Percentiles rank a stretch among this genome's conserved stretches.
Conservation (phyloP, 2,797 vertebrate species). For the Tragopan temminckii region DNA sequence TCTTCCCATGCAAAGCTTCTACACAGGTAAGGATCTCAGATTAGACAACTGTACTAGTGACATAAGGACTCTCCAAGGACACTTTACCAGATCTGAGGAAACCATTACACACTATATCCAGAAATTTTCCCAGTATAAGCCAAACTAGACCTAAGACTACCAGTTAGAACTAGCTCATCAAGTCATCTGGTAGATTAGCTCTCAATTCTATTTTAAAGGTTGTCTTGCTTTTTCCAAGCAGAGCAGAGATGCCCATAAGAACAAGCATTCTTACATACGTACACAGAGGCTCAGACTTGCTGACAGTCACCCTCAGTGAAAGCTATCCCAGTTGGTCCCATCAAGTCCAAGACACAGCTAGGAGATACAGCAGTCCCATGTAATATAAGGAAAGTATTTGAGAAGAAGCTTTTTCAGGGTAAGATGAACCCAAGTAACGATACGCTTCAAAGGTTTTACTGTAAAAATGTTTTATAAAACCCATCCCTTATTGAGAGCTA, state of each 20-base stretch:
- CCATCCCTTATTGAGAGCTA: conserved; percentile 59
- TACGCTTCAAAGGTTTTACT: conserved; percentile 40
- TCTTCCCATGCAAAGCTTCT: neutral
- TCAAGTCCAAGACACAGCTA: neutral
- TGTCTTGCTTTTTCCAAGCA: neutral
- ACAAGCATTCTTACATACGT: neutral
- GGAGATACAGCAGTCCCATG: neutral
- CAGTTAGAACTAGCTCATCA: neutral
- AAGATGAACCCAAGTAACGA: conserved; percentile 31
- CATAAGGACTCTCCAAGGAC: neutral
- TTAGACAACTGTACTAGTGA: neutral
- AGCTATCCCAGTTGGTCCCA: neutral
- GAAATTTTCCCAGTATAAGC: neutral
- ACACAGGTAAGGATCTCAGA: neutral
- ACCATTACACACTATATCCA: neutral
- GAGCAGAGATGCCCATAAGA: neutral
- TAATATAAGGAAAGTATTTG: neutral
- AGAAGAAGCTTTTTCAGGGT: conserved; percentile 15
- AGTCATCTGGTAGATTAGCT: neutral
- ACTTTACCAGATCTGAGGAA: neutral
- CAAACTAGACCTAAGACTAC: neutral
- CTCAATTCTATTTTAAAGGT: neutral
- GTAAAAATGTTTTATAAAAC: conserved; percentile 42
- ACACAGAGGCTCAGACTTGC: neutral
- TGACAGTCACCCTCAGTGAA: neutral